Conservation (phyloP, 2,888 invertebrate species). For the Tetranychus piercei region DNA sequence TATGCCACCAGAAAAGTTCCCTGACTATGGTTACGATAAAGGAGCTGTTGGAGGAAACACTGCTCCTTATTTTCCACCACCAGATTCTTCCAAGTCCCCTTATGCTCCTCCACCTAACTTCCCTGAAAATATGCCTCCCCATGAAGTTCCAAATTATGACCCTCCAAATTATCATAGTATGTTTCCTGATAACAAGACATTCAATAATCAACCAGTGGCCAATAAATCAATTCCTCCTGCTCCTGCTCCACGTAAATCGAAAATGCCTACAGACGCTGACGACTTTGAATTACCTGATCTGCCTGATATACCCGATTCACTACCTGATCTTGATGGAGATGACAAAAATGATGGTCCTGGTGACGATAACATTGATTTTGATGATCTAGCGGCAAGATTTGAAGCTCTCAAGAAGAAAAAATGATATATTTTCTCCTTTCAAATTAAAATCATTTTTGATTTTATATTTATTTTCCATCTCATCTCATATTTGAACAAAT, state of each 20-base stretch:
- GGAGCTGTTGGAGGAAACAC: neutral
- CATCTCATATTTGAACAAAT: no score
- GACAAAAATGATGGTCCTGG: slow-evolving; percentile 9
- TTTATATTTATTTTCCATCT: no score
- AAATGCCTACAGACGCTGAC: slow-evolving; percentile 16
- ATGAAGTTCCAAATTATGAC: neutral
- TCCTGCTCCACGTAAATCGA: slow-evolving; percentile 21
- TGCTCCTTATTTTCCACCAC: neutral
- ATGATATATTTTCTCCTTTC: slow-evolving; percentile 32
- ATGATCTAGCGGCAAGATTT: slow-evolving; percentile 75
- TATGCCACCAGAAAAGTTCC: neutral
- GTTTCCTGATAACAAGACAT: slow-evolving; percentile 8
- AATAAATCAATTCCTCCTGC: neutral
- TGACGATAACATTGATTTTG: slow-evolving; percentile 48
- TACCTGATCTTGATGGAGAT: slow-evolving; percentile 24
- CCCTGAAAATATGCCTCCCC: neutral
- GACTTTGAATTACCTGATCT: slow-evolving; percentile 44
- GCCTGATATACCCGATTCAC: slow-evolving; percentile 54
- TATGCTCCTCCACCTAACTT: neutral
- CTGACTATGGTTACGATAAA: neutral
- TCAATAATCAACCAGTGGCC: neutral
- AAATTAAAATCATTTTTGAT: no score
- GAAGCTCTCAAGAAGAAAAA: slow-evolving; percentile 69
- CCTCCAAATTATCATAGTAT: neutral
- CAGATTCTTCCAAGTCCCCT: neutral